Evolutionary conservation across 2,113 vertebrate species (phyloP).

Genomic region (Ceyx margarethae): DNA sequence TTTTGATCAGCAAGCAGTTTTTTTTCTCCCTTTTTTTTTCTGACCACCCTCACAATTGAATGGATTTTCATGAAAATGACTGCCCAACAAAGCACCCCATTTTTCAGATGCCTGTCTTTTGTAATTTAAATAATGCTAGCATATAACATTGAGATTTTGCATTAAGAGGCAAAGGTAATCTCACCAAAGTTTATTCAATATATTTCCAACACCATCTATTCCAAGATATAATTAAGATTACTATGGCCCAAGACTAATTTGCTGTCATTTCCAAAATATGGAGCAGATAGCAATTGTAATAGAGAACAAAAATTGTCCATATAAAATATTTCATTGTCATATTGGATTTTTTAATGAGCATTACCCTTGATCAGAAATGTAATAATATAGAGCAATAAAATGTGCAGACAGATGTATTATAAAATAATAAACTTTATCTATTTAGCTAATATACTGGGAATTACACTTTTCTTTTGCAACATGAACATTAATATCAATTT

Average conservation of each 20-base stretch:
- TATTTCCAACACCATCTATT: constrained; percentile 48
- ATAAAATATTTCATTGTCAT: constrained; percentile 42
- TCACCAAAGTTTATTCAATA: constrained; percentile 52
- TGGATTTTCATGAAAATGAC: constrained; percentile 43
- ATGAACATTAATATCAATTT: constrained; percentile 8
- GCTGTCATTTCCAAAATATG: constrained; percentile 38
- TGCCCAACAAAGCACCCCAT: constrained; percentile 5
- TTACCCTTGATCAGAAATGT: constrained; percentile 55
- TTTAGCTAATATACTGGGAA: constrained; percentile 13
- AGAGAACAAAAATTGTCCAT: constrained; percentile 19
- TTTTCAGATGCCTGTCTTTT: constrained; percentile 59
- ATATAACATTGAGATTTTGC: constrained; percentile 44
- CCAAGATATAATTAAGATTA: constrained; percentile 67
- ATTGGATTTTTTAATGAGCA: constrained; percentile 44
- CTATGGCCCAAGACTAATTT: constrained; percentile 31
- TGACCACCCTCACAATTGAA: neutral
- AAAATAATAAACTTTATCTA: constrained; percentile 5
- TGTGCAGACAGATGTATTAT: neutral
- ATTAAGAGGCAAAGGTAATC: constrained; percentile 55
- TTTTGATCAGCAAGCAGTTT: constrained; percentile 11
- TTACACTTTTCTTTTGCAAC: neutral
- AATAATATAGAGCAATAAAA: constrained; percentile 40
- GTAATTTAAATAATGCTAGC: constrained; percentile 59
- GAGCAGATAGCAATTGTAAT: constrained; percentile 33
- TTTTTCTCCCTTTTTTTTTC: neutral